Conservation (phyloP, 1,140 invertebrate genomes). For the Trichogramma pretiosum region DNA sequence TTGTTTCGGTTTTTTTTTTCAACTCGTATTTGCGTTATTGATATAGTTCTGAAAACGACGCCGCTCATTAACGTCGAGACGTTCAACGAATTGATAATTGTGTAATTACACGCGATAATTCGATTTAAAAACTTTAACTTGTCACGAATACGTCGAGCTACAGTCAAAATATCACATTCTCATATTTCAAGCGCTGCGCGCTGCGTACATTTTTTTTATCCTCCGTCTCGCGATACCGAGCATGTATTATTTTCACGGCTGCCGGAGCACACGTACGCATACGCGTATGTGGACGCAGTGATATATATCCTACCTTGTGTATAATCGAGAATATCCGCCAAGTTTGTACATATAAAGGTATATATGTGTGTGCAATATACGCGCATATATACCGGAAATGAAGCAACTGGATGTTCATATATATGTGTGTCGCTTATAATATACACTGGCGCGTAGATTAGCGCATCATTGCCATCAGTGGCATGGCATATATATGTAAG, state of each 20-base stretch:
- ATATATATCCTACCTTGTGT: not conserved
- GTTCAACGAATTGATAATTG: too few species aligned
- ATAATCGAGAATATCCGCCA: constrained; percentile 18
- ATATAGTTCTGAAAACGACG: too few species aligned
- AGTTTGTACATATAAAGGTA: not conserved
- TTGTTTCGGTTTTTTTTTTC: too few species aligned
- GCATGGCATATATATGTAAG: not conserved
- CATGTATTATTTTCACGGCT: constrained; percentile 17
- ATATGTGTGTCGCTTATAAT: constrained; percentile 16
- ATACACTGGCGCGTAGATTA: constrained; percentile 9
- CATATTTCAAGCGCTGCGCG: too few species aligned
- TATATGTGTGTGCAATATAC: not conserved
- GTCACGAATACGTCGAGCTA: too few species aligned
- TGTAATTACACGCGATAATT: too few species aligned
- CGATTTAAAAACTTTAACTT: too few species aligned
- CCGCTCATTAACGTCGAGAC: too few species aligned
- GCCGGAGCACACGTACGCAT: too few species aligned
- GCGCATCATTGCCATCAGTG: not conserved
- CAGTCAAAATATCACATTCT: too few species aligned
- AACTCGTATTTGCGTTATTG: too few species aligned
- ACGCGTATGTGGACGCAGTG: not conserved
- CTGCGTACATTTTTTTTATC: not conserved
- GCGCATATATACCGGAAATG: constrained; percentile 11
- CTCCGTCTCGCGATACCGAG: constrained; percentile 1
- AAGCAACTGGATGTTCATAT: constrained; percentile 14